Conservation (phyloP, 2,888 invertebrate species). For the Nemurella pictetii region DNA sequence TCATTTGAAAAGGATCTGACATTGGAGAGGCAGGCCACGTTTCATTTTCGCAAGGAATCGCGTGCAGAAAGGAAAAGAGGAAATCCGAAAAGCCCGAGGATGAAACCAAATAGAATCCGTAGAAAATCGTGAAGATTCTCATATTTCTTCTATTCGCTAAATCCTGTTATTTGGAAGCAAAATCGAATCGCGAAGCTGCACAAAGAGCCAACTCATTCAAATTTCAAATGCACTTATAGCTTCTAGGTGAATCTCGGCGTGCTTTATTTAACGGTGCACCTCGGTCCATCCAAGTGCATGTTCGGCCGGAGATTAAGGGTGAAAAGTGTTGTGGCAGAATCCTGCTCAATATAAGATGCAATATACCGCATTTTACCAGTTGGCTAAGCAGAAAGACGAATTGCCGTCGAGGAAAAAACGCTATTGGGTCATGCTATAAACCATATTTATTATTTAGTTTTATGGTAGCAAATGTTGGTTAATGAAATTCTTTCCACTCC, state of each 20-base stretch:
- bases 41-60: background rate
- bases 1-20: background rate
- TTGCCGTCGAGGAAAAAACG: background rate
- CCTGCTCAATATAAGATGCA: background rate
- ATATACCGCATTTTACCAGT: background rate
- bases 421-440: background rate
- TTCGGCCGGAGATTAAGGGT: background rate
- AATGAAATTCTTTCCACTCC: constrained; percentile 14
- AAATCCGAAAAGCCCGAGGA: background rate
- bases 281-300: background rate
- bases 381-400: background rate
- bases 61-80: background rate
- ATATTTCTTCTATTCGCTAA: background rate
- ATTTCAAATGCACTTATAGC: constrained; percentile 16
- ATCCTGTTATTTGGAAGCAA: constrained; percentile 12
- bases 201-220: constrained; percentile 11
- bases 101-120: background rate
- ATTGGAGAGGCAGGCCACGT: background rate
- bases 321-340: background rate
- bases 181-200: background rate
- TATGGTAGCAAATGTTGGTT: background rate
- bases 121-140: background rate
- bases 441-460: background rate
- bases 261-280: background rate
- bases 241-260: background rate